phyloP scores from a whole-genome alignment of 2,888 invertebrate genomes.

The Electrophaes corylata region DNA sequence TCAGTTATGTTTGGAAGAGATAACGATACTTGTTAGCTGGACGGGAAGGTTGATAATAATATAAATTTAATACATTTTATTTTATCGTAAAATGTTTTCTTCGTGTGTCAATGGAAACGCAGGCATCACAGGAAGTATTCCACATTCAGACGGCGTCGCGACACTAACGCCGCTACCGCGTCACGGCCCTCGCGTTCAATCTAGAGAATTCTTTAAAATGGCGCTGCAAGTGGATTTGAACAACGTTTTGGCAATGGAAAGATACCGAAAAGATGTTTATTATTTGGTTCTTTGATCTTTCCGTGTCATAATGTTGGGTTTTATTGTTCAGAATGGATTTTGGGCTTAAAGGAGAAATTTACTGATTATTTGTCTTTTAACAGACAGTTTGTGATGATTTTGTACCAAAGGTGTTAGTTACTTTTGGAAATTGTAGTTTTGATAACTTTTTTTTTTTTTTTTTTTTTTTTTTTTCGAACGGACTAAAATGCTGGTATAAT shows the following conservation, averaged over 20 bases:
- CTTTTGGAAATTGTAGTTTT: too few species aligned
- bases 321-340: background rate
- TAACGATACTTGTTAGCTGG: too few species aligned
- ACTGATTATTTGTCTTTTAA: background rate
- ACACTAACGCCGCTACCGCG: constrained; percentile 17
- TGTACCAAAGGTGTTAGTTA: too few species aligned
- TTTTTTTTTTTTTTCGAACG: too few species aligned
- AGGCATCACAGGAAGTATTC: constrained; percentile 8
- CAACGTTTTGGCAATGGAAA: background rate
- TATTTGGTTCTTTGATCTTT: background rate
- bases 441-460: too few species aligned
- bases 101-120: constrained; percentile 8
- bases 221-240: constrained; percentile 1
- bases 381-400: too few species aligned
- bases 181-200: constrained; percentile 15
- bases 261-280: background rate
- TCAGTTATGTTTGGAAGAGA: too few species aligned
- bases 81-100: background rate
- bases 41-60: too few species aligned
- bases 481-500: too few species aligned
- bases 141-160: constrained; percentile 16
- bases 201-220: constrained; percentile 13
- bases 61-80: too few species aligned
- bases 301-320: background rate
- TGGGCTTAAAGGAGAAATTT: background rate